Evolutionary conservation across 2,797 vertebrate species (phyloP), one percentile per base, ranked within the genome.

Genomic region (Mycteria americana): DNA sequence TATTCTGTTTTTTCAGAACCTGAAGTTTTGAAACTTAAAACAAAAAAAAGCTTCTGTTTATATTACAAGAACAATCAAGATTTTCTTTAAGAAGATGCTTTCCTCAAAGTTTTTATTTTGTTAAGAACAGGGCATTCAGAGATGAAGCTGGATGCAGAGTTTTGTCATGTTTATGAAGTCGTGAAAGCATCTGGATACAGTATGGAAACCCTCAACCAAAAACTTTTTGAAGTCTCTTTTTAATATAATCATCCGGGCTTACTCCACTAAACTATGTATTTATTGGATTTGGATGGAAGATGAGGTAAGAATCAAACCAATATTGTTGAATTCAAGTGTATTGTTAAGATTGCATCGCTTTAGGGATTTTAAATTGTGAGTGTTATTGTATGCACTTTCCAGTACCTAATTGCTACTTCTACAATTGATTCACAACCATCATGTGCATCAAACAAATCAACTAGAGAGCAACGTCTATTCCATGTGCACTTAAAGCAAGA

Each of bases 21-120:
- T 50, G 6, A 28, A 35, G 39, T 53, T 78, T 48, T 60, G 73
- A 84, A 89, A 67, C 19, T 54, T 25, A 3, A 72, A 69, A 18
- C 8, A 21, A 19, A 57, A 54, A 35, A 39, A 4, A 0, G 0
- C 6, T 9, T 83, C 6, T 0, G 0, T 76, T 93, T 41, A 43
- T 78, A 73, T 75, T 79, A 25, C 37, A 83, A 62, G 45, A 85
- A 43, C 6, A 85, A 65, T 48, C 17, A 31, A 56, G 15, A n/a
- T 37, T 39, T 79, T 75, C 13, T 79, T 79, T 75, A 60, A 53
- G 69, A 25, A 31, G 13, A 10, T 54, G 3, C n/a, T 74, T 63
- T 78, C 53, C 33, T 86, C 13, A 2, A 7, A 11, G 9, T 31
- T 73, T 70, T 85, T 24, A 14, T 72, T 60, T 70, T 8, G 1